Evolutionary conservation across 2,888 invertebrate species (phyloP).

Genomic region (Miltochrista miniata): DNA sequence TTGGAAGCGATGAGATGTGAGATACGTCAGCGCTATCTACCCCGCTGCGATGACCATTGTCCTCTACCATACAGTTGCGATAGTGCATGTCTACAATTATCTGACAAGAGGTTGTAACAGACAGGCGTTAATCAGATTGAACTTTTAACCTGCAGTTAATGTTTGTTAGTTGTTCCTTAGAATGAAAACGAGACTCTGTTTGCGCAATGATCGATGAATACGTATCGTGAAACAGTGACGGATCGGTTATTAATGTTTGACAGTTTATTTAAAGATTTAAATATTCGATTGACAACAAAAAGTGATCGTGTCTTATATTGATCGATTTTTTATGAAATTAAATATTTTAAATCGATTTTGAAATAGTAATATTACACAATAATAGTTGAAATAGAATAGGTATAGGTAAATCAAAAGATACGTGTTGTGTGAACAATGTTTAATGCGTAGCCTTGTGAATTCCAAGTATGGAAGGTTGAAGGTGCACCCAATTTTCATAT

Average conservation of each 20-base stretch:
- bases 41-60: conserved; percentile 47
- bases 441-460: neutral
- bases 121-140: conserved; percentile 52
- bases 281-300: conserved; percentile 17
- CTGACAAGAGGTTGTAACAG: conserved; percentile 45
- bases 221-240: conserved; percentile 11
- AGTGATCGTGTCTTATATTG: conserved; percentile 4
- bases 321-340: neutral
- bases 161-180: conserved; percentile 37
- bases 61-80: conserved; percentile 36
- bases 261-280: conserved; percentile 12
- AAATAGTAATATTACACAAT: neutral
- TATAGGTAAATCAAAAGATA: neutral
- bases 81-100: conserved; percentile 46
- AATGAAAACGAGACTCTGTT: conserved; percentile 26
- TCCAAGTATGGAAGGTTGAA: conserved; percentile 19
- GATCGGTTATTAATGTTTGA: conserved; percentile 19
- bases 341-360: neutral
- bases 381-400: neutral
- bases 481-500: conserved; percentile 7
- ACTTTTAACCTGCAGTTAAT: conserved; percentile 43
- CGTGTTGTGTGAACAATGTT: neutral
- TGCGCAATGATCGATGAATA: conserved; percentile 33
- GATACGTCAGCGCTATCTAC: conserved; percentile 40
- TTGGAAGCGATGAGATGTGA: conserved; percentile 42